Evolutionary conservation across 2,888 invertebrate genomes (phyloP), one percentile per base, ranked within the genome.

Genomic region (Lithophane semibrunnea): DNA sequence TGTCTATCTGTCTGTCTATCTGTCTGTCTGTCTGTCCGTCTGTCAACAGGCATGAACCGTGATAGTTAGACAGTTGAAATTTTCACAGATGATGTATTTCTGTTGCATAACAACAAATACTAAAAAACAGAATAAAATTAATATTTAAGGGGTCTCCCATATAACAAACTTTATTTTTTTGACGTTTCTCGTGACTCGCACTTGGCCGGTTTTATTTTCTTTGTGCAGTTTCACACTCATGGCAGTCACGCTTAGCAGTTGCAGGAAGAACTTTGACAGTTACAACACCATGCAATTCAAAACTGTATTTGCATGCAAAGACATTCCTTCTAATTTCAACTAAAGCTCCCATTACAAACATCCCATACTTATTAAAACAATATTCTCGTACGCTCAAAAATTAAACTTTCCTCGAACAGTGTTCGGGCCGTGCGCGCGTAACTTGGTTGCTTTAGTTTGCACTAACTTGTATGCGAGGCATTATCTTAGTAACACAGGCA

Each of bases 401-500:
- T 88, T 86, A 87, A 91, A 90, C 78, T 90, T 86, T 78, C 80
- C 83, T 80, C 83, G 74, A 85, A 89, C 87, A n/a, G 4, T 91
- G 89, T 91, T 89, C 85, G 80, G 68, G 87, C 78, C 86, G 86
- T 84, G 85, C 82, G 85, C 81, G 76, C 80, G 67, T 77, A 89
- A 92, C 86, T 90, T 89, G 81, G 82, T 88, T 88, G 89, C 89
- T 90, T 88, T 90, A 92, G 91, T 92, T 92, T 91, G 86, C 88
- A 79, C 85, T 84, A 90, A 91, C 88, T 93, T 92, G 83, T 80
- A 80, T 85, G 88, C 88, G 78, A 84, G 86, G 86, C 87, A 91
- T 92, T 92, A 93, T 93, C 91, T 91, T 84, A 82, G 87, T 87
- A 86, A 88, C 86, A 87, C 91, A 91, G 90, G 84, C 87, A 82